These are phyloP conservation scores for Frankliniella intonsa DNA, from an alignment of 2,888 invertebrate genomes.

Conservation along the genomic window DNA sequence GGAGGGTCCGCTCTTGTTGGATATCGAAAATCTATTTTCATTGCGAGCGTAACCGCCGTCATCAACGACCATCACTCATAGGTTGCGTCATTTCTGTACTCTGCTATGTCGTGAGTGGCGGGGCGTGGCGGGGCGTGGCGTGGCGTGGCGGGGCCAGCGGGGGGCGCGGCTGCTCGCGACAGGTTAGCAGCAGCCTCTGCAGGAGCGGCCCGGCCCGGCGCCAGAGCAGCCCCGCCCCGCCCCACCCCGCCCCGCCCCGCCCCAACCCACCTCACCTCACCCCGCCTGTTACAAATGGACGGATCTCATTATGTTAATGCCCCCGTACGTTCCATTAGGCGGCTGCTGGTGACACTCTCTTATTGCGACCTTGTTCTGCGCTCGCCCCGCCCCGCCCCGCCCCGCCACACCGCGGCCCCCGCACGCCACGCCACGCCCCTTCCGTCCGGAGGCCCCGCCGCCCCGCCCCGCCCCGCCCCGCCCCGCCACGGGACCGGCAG, in stretches of 20 bases:
- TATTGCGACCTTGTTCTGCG: slow-evolving; percentile 12
- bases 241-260: background rate
- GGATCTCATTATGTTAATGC: slow-evolving; percentile 24
- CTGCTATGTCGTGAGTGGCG: too few species aligned
- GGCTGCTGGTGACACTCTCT: background rate
- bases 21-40: too few species aligned
- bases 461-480: too few species aligned
- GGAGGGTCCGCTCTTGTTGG: too few species aligned
- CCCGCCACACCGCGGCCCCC: background rate
- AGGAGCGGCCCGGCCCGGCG: background rate
- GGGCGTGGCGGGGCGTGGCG: background rate
- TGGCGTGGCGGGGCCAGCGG: background rate
- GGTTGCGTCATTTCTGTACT: too few species aligned
- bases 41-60: too few species aligned
- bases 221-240: background rate
- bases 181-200: background rate
- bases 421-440: slow-evolving; percentile 11
- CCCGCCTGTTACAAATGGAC: background rate
- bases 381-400: background rate
- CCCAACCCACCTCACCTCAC: too few species aligned
- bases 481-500: background rate
- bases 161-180: background rate
- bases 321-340: background rate
- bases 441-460: background rate
- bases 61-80: too few species aligned